Conservation (phyloP, 2,888 invertebrate genomes). For the Phania funesta region DNA sequence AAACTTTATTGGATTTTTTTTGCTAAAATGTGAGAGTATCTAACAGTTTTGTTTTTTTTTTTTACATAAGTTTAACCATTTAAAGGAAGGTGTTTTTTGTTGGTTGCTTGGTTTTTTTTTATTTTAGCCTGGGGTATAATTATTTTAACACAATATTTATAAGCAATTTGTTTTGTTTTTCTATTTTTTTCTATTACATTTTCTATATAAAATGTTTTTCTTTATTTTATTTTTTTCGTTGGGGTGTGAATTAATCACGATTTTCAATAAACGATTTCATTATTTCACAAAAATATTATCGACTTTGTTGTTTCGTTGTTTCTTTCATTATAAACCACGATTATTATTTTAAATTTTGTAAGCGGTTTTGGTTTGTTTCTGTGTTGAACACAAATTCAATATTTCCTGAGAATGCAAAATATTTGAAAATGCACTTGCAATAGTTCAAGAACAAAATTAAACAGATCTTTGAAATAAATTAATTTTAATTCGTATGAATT, state of each 20-base stretch:
- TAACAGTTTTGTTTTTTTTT: not conserved
- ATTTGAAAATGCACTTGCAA: slow-evolving; percentile 38
- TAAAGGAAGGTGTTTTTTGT: too few species aligned
- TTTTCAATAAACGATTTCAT: slow-evolving; percentile 67
- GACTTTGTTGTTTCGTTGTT: slow-evolving; percentile 16
- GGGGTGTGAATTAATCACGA: slow-evolving; percentile 70
- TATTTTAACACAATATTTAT: slow-evolving; percentile 67
- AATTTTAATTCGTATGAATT: slow-evolving; percentile 10
- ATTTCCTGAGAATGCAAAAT: not conserved
- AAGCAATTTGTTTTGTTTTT: slow-evolving; percentile 4
- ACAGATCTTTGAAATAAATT: not conserved
- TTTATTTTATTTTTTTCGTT: slow-evolving; percentile 15
- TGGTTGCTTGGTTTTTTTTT: slow-evolving; percentile 24
- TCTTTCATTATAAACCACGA: slow-evolving; percentile 48
- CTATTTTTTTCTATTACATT: slow-evolving; percentile 7
- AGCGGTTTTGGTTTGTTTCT: slow-evolving; percentile 24
- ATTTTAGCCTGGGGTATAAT: slow-evolving; percentile 54
- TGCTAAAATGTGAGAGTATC: not conserved
- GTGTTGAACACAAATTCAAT: slow-evolving; percentile 1
- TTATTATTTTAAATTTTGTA: slow-evolving; percentile 49
- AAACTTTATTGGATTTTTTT: slow-evolving; percentile 3
- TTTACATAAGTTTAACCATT: slow-evolving; percentile 18
- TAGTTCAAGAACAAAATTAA: slow-evolving; percentile 42
- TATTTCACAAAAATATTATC: slow-evolving; percentile 46
- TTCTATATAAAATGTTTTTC: slow-evolving; percentile 11